These are phyloP conservation scores for Chamaea fasciata DNA, from an alignment of 2,113 vertebrate genomes.

Conservation along the genomic window DNA sequence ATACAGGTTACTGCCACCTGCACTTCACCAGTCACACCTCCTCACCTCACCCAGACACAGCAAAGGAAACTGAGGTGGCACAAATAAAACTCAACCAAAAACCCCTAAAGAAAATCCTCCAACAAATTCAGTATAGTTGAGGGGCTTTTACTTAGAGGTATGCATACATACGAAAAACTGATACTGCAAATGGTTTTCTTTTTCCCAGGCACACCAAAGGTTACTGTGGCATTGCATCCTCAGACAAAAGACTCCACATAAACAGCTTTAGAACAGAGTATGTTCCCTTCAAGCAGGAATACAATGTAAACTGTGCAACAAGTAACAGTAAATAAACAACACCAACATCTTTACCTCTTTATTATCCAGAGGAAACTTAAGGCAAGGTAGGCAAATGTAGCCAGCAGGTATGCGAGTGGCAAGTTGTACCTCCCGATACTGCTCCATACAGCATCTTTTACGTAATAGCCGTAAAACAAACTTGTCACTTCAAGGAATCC, in stretches of 20 bases:
- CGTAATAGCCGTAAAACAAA: slow-evolving; percentile 96
- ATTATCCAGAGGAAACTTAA: slow-evolving; percentile 92
- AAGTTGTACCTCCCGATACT: slow-evolving; percentile 77
- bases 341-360: slow-evolving; percentile 77
- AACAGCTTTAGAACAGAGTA: background rate
- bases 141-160: background rate
- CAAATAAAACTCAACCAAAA: background rate
- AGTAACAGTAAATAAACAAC: background rate
- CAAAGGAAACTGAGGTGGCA: background rate
- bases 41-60: background rate
- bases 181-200: background rate
- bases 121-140: background rate
- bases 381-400: slow-evolving; percentile 82
- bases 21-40: background rate
- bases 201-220: background rate
- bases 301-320: background rate
- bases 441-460: slow-evolving; percentile 68
- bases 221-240: background rate
- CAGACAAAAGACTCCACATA: background rate
- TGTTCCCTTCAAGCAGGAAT: background rate
- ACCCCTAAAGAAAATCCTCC: background rate
- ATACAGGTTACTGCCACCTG: background rate
- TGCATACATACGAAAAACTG: background rate
- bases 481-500: slow-evolving; percentile 90
- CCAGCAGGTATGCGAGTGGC: slow-evolving; percentile 87